Conservation (phyloP, 2,113 vertebrate species). For the Anolis carolinensis region DNA sequence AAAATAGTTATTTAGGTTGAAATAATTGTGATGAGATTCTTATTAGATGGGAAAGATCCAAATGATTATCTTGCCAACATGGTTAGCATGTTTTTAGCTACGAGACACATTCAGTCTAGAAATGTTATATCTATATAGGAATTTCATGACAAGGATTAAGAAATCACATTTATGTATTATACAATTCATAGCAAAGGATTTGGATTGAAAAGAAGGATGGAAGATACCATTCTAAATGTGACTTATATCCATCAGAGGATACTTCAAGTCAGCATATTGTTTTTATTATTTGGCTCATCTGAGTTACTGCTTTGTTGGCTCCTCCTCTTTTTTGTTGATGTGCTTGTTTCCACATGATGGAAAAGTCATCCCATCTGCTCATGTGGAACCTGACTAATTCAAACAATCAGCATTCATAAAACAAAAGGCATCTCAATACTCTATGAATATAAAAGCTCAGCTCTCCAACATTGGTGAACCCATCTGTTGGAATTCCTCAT, state of each 20-base stretch:
- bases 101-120: not conserved
- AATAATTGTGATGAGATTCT: not conserved
- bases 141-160: not conserved
- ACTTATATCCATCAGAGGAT: not conserved
- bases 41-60: not conserved
- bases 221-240: not conserved
- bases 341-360: not conserved
- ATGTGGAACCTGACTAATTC: not conserved
- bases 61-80: too few species aligned
- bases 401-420: conserved; percentile 4
- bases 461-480: conserved; percentile 12
- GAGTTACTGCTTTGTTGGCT: not conserved
- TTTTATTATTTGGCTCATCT: not conserved
- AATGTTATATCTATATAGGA: not conserved
- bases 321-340: not conserved
- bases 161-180: not conserved
- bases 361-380: conserved; percentile 1
- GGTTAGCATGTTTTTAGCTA: too few species aligned
- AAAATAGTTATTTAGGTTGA: too few species aligned
- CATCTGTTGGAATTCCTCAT: conserved; percentile 16
- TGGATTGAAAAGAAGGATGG: not conserved
- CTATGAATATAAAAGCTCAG: conserved; percentile 14
- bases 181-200: not conserved
- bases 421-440: not conserved
- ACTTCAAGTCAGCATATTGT: not conserved